Base-by-base conservation (phyloP, 2,888 invertebrate genomes). In the Sycophila texana region DNA sequence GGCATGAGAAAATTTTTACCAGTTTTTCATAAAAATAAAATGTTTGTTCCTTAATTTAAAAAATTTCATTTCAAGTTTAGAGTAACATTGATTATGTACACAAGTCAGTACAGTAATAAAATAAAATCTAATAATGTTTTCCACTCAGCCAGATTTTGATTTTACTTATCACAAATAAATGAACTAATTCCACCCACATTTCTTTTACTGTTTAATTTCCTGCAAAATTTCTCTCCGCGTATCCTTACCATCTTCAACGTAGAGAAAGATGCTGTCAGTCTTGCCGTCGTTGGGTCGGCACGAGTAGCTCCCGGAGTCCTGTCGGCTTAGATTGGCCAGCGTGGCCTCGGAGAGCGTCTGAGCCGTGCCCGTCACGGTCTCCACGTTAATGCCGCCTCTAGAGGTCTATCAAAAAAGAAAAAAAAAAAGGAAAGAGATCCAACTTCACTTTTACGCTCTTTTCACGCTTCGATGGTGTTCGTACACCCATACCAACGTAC, bases 291-390 rank as follows among this genome's bases (percentile, higher is more conserved):
- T 92, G 68, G 94, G 92, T 74, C 93, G 91, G 87, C 95, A 95
- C 79, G 94, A 94, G 90, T 95, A 95, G 89, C 92, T 90, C 22
- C 93, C 92, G 74, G 91, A 91, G 87, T 93, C 94, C 85, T 89
- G 86, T 81, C 90, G 84, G 82, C 92, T 91, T 86, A 94, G 93
- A 86, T 92, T 89, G 85, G 93, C 91, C 88, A 95, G 91, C 86
- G 93, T 93, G 83, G 93, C 90, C 86, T 92, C 92, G 88, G 94
- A 93, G 82, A 92, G 91, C 73, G 93, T 92, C 83, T 92, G 91
- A 72, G 92, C 91, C 84, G 93, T 91, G 86, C 93, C 92, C 82
- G 93, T 93, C 89, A 93, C 93, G 82, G 94, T 93, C 87, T 94
- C 93, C 84, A 95, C 92, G 83, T 93, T 93, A 86, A 94, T 92